Base-by-base conservation (phyloP, 92 coral and sea anemone species). In the Porites lobata region DNA sequence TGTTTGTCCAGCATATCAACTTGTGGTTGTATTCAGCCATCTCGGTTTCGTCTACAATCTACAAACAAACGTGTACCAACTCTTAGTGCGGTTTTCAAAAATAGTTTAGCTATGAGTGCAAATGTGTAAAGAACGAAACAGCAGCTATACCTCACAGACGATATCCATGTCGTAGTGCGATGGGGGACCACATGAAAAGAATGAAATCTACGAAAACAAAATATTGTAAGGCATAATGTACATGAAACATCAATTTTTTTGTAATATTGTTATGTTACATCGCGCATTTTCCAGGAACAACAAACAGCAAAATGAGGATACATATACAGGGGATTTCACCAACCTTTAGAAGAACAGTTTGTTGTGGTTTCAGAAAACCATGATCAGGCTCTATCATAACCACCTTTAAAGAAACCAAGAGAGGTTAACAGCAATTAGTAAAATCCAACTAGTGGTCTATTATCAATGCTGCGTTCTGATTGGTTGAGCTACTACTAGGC, bases 31-130 rank as follows among this genome's bases (percentile, higher is more conserved):
- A 98, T 58, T 88, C 92, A 29, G 96, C 96, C 99, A 92, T 98
- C 74, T 96, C 93, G 7, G 98, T 98, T 56, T 98, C 98, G 76
- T 98, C 98, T 1, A 94, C 94, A 51, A 98, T 92, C 99, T 98
- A 76, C 38, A 14, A 26, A 22, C 21, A 9, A 77, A 58, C 1
- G 32, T 1, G 11, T 17, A 22, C 11, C 68, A 58, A 15, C 24
- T 32, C 2, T 3, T 15, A 59, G 54, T 38, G 47, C 0, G 47
- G 47, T 38, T 38, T 38, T 38, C 47, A 72, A 72, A 72, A 12
- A 72, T 0, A 72, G 20, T 38, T 38, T 52, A 75, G 15, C 24
- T 18, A 75, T 11, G 15, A 21, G 21, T 18, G 32, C 26, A 6
- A 78, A 15, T 19, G 9, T 15, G 11, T 5, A 43, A 19, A 19